Evolutionary conservation across 2,888 invertebrate species (phyloP).

Genomic region (Melolontha melolontha): DNA sequence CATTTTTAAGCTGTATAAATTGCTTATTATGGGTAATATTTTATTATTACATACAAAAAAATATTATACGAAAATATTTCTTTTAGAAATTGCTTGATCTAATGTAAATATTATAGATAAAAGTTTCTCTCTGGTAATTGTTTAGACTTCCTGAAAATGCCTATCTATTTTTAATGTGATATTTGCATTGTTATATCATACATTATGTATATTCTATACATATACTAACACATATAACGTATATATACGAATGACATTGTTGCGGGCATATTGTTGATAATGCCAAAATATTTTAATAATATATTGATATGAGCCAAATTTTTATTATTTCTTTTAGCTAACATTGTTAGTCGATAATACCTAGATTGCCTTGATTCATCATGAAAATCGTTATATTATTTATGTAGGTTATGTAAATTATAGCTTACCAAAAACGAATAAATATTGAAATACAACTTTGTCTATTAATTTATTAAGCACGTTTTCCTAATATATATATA

Average conservation of each 20-base stretch:
- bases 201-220: conserved; percentile 27
- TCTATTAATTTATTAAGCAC: no score
- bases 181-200: conserved; percentile 40
- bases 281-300: conserved; percentile 51
- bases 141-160: conserved; percentile 40
- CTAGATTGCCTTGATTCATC: conserved; percentile 58
- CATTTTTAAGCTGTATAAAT: conserved; percentile 10
- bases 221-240: conserved; percentile 22
- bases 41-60: conserved; percentile 1
- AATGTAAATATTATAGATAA: conserved; percentile 31
- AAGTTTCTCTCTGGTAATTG: conserved; percentile 34
- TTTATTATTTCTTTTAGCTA: conserved; percentile 44
- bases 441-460: conserved; percentile 47
- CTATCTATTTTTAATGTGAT: conserved; percentile 42
- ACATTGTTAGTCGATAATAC: conserved; percentile 45
- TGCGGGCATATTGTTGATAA: conserved; percentile 41
- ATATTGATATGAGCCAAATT: conserved; percentile 44
- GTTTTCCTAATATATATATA: no score
- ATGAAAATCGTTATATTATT: conserved; percentile 48
- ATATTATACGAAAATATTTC: not conserved
- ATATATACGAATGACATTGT: conserved; percentile 38
- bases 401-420: conserved; percentile 47
- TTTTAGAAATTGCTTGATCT: conserved; percentile 34
- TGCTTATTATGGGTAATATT: not conserved
- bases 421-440: conserved; percentile 49